These are phyloP conservation scores for Pelochelys cantorii DNA, from an alignment of 2,797 vertebrate species.

Conservation along the genomic window DNA sequence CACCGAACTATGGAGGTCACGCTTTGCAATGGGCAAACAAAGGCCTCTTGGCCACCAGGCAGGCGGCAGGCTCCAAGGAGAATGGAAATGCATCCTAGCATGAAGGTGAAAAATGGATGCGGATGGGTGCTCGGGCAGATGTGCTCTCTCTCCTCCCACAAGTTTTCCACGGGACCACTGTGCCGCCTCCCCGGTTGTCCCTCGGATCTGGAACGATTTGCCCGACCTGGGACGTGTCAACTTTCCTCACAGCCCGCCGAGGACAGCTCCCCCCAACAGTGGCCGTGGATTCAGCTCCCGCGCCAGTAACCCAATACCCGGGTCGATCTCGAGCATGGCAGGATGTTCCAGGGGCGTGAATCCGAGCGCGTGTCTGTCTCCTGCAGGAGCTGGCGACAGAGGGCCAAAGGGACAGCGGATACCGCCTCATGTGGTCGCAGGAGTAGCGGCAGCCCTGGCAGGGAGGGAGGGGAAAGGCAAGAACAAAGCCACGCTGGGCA, in stretches of 20 bases:
- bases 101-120: background rate
- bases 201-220: background rate
- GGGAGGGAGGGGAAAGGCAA: background rate
- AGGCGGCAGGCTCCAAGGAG: constrained; percentile 22
- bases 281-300: background rate
- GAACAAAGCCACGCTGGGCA: background rate
- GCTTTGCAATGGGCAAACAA: constrained; percentile 20
- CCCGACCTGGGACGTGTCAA: background rate
- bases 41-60: accelerated
- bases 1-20: constrained; percentile 22
- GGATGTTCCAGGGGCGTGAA: constrained; percentile 31
- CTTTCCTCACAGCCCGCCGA: accelerated
- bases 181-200: background rate
- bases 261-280: background rate
- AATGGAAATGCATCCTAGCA: background rate
- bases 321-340: constrained; percentile 6
- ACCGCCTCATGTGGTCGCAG: constrained; percentile 53
- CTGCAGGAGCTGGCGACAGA: background rate
- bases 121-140: constrained; percentile 15
- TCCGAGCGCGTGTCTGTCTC: constrained; percentile 21
- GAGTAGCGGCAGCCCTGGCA: background rate
- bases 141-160: background rate
- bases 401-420: constrained; percentile 52
- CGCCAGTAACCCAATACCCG: constrained; percentile 35
- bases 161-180: background rate